Percentiles rank a stretch among this genome's conserved stretches.
Conservation (phyloP, 2,888 invertebrate genomes). For the Trichopoda pennipes region DNA sequence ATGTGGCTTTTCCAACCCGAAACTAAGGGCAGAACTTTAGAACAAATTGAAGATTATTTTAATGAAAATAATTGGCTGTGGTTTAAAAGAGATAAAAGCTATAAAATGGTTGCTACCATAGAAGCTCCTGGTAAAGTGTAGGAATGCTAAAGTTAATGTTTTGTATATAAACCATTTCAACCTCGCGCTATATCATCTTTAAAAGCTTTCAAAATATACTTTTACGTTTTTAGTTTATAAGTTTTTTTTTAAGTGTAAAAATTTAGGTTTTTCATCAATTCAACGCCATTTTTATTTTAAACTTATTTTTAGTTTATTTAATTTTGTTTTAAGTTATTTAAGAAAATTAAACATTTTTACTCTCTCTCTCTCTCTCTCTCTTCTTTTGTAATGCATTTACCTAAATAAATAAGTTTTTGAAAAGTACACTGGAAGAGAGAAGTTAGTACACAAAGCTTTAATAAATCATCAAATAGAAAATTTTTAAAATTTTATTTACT, state of each 20-base stretch:
- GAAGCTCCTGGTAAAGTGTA: conserved; percentile 48
- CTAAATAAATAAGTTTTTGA: neutral
- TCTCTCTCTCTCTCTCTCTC: neutral
- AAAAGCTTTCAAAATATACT: conserved; percentile 3
- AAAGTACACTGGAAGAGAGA: neutral
- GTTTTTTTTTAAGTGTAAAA: neutral
- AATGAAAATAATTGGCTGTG: conserved; percentile 85
- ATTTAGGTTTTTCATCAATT: neutral
- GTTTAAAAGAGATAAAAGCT: conserved; percentile 78
- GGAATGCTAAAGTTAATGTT: neutral
- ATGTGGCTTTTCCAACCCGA: conserved; percentile 87
- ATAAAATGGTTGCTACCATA: conserved; percentile 69
- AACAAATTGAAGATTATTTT: conserved; percentile 90
- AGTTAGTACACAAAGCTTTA: neutral
- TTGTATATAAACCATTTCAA: conserved; percentile 48
- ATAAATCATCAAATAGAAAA: too few species aligned
- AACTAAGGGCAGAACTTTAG: conserved; percentile 86
- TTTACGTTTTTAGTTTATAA: neutral
- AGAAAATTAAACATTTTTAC: neutral
- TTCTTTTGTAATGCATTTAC: neutral
- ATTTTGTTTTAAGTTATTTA: neutral
- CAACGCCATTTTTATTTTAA: neutral
- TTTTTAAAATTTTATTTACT: neutral
- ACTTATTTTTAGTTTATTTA: neutral
- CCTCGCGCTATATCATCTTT: conserved; percentile 31